phyloP scores from a whole-genome alignment of 2,113 vertebrate genomes.

The Alouatta palliata region DNA sequence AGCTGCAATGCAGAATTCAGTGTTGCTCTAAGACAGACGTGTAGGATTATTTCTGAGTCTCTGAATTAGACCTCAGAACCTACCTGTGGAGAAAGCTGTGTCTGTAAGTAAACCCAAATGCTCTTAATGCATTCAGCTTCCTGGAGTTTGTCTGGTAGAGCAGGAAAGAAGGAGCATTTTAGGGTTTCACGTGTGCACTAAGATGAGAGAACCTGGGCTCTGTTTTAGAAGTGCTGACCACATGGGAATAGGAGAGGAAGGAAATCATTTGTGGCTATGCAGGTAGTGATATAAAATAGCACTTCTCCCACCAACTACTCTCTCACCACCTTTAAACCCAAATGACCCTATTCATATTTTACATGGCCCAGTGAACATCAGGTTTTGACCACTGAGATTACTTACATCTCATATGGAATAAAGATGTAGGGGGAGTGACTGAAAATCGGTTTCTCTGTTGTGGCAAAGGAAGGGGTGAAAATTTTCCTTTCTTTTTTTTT shows the following conservation, averaged over 20 bases:
- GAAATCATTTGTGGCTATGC: background rate
- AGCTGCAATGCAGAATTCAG: background rate
- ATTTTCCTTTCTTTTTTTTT: background rate
- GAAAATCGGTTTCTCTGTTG: background rate
- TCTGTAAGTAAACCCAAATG: background rate
- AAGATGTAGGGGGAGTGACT: background rate
- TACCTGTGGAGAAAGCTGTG: background rate
- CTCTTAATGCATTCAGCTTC: background rate
- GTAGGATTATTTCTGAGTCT: background rate
- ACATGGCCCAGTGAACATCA: background rate
- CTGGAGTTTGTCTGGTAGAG: background rate
- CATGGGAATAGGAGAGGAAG: background rate
- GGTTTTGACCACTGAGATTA: background rate
- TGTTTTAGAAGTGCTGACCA: background rate
- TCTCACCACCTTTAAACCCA: background rate
- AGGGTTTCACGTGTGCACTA: background rate
- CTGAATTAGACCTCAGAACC: background rate
- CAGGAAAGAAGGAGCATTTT: background rate
- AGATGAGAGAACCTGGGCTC: background rate
- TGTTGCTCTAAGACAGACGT: background rate
- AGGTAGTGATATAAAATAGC: background rate
- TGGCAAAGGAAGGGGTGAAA: background rate
- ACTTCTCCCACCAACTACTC: background rate
- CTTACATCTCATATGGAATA: background rate
- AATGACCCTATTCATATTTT: background rate